These are phyloP conservation scores for Drosophila trichaetosa DNA, from an alignment of 2,888 invertebrate species.

Conservation along the genomic window DNA sequence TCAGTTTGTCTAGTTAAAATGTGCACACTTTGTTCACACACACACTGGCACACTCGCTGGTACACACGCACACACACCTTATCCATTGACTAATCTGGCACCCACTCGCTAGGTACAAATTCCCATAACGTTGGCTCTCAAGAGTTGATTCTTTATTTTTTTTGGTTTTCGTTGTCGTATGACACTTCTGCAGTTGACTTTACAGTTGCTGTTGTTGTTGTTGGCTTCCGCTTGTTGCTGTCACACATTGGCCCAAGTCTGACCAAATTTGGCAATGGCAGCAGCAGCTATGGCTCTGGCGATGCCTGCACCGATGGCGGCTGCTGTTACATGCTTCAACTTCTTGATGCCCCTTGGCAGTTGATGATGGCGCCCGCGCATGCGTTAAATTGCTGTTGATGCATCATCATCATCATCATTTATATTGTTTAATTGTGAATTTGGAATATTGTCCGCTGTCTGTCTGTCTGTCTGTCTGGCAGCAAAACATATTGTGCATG, in stretches of 20 bases:
- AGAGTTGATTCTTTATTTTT: conserved; percentile 55
- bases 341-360: conserved; percentile 55
- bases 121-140: conserved; percentile 61
- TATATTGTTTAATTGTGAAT: conserved; percentile 71
- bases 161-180: conserved; percentile 27
- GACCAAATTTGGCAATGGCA: conserved; percentile 74
- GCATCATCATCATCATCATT: conserved; percentile 64
- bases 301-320: conserved; percentile 30
- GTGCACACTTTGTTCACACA: conserved; percentile 24
- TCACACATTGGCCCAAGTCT: conserved; percentile 60
- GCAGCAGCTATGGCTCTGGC: conserved; percentile 17
- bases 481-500: conserved; percentile 68
- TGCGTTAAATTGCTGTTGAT: conserved; percentile 57
- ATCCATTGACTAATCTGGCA: conserved; percentile 48
- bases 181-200: conserved; percentile 56
- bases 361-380: conserved; percentile 79
- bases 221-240: conserved; percentile 63
- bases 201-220: conserved; percentile 38
- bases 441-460: conserved; percentile 50
- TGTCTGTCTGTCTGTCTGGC: conserved; percentile 10
- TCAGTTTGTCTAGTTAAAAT: conserved; percentile 34
- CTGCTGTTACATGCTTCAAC: conserved; percentile 47
- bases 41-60: conserved; percentile 22
- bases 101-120: conserved; percentile 70
- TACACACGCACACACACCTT: conserved; percentile 46